Evolutionary conservation across 2,888 invertebrate species (phyloP).

Genomic region (Alentia gelatinosa): DNA sequence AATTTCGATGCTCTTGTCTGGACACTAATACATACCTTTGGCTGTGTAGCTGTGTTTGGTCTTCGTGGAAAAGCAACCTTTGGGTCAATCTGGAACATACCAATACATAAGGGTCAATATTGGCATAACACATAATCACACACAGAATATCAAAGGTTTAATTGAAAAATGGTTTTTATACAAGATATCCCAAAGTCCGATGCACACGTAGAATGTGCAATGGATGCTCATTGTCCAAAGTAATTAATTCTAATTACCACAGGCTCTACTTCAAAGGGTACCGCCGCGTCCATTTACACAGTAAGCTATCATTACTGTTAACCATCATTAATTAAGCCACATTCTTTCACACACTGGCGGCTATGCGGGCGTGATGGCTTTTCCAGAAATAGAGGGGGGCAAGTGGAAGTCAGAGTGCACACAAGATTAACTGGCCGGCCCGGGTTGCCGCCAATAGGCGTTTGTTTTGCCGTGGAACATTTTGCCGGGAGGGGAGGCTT

Average conservation of each 20-base stretch:
- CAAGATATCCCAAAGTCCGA: background rate
- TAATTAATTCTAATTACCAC: background rate
- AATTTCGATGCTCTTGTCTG: background rate
- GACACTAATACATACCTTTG: slow-evolving; percentile 63
- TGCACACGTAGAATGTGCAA: background rate
- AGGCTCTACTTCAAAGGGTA: background rate
- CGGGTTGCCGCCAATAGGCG: background rate
- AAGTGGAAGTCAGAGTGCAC: background rate
- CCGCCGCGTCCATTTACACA: background rate
- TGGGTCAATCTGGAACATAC: slow-evolving; percentile 92
- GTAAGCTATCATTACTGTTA: background rate
- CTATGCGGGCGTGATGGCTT: background rate
- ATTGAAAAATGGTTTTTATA: background rate
- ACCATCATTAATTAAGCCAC: background rate
- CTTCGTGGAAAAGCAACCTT: slow-evolving; percentile 97
- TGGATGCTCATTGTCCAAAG: background rate
- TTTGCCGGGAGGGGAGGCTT: background rate
- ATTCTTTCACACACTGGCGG: background rate
- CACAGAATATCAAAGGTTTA: background rate
- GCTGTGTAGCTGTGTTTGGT: slow-evolving; percentile 64
- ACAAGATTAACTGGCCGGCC: background rate
- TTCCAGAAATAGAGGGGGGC: background rate
- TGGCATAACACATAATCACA: background rate
- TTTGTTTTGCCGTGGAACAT: background rate
- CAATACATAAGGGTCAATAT: background rate